Evolutionary conservation across 2,797 vertebrate species (phyloP).

Genomic region (Lagocephalus sceleratus): DNA sequence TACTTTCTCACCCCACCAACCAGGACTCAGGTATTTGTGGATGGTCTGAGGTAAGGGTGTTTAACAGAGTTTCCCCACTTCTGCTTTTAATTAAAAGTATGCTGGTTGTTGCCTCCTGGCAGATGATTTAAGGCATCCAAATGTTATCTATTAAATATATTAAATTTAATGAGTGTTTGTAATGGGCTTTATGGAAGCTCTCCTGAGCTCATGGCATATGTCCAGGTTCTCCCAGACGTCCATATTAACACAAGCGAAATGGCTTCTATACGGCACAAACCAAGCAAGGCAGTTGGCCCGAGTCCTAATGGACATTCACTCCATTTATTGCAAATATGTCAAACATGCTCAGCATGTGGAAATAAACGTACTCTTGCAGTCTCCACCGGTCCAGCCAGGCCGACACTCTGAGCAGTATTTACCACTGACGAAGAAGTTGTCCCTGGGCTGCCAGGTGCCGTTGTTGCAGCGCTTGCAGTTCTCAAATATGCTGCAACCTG

Average conservation of each 20-base stretch:
- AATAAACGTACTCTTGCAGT: conserved; percentile 90
- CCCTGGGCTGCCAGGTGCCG: conserved; percentile 90
- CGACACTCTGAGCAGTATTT: conserved; percentile 92
- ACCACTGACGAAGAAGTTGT: conserved; percentile 92
- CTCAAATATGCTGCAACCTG: conserved; percentile 96
- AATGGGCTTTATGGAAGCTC: conserved; percentile 14
- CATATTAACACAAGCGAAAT: conserved; percentile 9
- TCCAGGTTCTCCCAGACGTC: conserved; percentile 40
- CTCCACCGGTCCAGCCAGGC: conserved; percentile 94
- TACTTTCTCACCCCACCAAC: no score
- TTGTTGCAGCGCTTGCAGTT: conserved; percentile 96
- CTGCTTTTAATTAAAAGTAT: conserved; percentile 55
- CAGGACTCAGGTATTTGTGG: no score
- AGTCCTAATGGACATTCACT: conserved; percentile 26
- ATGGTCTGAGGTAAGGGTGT: conserved; percentile 5
- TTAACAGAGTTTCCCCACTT: conserved; percentile 12
- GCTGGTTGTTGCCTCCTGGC: conserved; percentile 19
- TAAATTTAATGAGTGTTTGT: conserved; percentile 33
- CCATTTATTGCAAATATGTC: conserved; percentile 40
- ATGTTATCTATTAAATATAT: conserved; percentile 33
- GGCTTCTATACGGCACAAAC: conserved; percentile 13
- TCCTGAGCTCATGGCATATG: conserved; percentile 12
- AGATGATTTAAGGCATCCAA: conserved; percentile 36
- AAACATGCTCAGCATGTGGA: conserved; percentile 24
- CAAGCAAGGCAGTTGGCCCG: conserved; percentile 29